Conservation (phyloP, 2,113 vertebrate genomes). For the Chaetops frenatus region DNA sequence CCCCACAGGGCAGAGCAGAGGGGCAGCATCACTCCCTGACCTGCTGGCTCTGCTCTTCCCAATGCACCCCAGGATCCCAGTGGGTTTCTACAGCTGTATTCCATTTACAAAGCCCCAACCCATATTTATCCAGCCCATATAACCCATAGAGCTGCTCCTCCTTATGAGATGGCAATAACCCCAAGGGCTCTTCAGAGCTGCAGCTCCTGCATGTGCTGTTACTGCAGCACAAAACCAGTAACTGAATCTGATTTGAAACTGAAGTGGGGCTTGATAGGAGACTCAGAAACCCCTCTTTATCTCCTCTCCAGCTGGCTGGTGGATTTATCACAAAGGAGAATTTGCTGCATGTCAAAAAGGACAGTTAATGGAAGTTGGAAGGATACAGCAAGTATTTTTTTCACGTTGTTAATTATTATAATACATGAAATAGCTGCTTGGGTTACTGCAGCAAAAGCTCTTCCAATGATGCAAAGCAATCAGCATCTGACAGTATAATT, state of each 20-base stretch:
- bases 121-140: background rate
- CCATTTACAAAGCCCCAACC: background rate
- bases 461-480: background rate
- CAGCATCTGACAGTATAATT: background rate
- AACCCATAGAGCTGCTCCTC: background rate
- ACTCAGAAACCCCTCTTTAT: background rate
- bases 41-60: fast-evolving
- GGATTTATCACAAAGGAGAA: background rate
- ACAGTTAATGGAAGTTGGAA: background rate
- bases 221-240: background rate
- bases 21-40: background rate
- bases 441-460: background rate
- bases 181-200: background rate
- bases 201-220: background rate
- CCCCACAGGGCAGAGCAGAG: background rate
- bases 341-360: background rate
- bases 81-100: background rate
- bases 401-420: background rate
- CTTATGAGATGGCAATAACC: background rate
- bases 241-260: background rate
- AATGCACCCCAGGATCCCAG: fast-evolving
- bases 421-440: background rate
- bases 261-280: background rate
- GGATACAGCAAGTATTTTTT: background rate
- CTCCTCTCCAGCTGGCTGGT: background rate